Evolutionary conservation across 2,888 invertebrate species (phyloP).

Genomic region (Volucella inflata): DNA sequence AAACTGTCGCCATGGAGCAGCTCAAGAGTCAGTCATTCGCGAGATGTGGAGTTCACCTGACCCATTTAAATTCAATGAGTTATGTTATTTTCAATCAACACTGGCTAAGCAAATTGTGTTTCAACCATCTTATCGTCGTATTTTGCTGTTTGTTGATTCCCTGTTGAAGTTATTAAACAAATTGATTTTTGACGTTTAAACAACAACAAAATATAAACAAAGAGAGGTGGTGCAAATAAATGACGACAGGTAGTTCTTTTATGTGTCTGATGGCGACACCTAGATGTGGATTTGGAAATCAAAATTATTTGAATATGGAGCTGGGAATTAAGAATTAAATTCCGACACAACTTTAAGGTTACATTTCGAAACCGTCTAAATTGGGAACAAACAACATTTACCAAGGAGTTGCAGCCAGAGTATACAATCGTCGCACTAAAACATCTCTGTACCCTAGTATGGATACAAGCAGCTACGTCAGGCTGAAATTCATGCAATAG

Average conservation of each 20-base stretch:
- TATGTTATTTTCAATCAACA: slow-evolving; percentile 40
- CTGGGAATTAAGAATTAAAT: no score
- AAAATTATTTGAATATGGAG: background rate
- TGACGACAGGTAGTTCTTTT: background rate
- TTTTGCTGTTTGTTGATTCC: background rate
- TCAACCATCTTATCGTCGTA: background rate
- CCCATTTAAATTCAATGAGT: slow-evolving; percentile 53
- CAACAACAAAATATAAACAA: background rate
- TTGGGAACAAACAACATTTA: no score
- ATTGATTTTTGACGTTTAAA: slow-evolving; percentile 23
- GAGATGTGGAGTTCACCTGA: slow-evolving; percentile 17
- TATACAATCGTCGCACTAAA: no score
- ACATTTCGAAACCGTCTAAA: no score
- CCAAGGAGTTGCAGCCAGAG: no score
- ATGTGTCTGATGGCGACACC: background rate
- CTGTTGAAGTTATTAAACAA: slow-evolving; percentile 30
- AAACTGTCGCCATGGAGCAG: background rate
- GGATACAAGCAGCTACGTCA: no score
- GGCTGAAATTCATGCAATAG: no score
- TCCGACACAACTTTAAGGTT: no score
- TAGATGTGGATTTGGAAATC: background rate
- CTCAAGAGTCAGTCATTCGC: slow-evolving; percentile 16
- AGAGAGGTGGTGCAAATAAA: background rate
- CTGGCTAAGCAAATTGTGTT: slow-evolving; percentile 21
- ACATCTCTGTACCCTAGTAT: no score